Evolutionary conservation across 2,888 invertebrate species (phyloP).

Genomic region (Morpho helenor): DNA sequence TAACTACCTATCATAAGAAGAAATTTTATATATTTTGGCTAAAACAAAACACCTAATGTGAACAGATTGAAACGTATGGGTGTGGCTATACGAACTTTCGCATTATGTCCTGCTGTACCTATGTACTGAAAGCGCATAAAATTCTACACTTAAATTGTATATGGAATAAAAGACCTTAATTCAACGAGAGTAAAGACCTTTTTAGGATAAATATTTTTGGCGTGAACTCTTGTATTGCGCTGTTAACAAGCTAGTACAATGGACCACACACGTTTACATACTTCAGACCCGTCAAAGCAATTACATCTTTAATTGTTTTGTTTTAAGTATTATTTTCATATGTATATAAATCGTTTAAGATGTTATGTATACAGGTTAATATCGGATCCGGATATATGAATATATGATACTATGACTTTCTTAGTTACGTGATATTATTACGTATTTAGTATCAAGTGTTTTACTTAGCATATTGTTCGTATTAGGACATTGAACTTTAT

Average conservation of each 20-base stretch:
- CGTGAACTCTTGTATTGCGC: slow-evolving; percentile 1
- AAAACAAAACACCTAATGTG: slow-evolving; percentile 25
- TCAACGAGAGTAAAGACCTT: not conserved
- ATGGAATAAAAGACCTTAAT: slow-evolving; percentile 1
- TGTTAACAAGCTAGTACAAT: slow-evolving; percentile 6
- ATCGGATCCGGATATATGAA: slow-evolving; percentile 24
- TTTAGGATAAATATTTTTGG: not conserved
- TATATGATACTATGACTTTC: slow-evolving; percentile 23
- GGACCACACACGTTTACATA: slow-evolving; percentile 13
- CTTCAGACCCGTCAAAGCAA: slow-evolving; percentile 6
- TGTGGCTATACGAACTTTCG: slow-evolving; percentile 36
- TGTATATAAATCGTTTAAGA: not conserved
- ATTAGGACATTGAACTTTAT: slow-evolving; percentile 1
- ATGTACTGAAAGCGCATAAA: slow-evolving; percentile 6
- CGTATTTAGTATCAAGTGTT: slow-evolving; percentile 12
- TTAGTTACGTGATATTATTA: slow-evolving; percentile 27
- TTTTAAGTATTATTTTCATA: not conserved
- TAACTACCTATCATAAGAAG: too few species aligned
- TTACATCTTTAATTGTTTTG: slow-evolving; percentile 4
- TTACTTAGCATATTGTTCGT: slow-evolving; percentile 1
- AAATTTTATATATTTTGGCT: too few species aligned
- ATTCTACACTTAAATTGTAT: not conserved
- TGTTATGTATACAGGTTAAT: not conserved
- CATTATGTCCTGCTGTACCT: slow-evolving; percentile 29
- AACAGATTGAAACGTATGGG: slow-evolving; percentile 24